These are phyloP conservation scores for Caenorhabditis latens DNA, from an alignment of 1,140 invertebrate species.

Conservation along the genomic window DNA sequence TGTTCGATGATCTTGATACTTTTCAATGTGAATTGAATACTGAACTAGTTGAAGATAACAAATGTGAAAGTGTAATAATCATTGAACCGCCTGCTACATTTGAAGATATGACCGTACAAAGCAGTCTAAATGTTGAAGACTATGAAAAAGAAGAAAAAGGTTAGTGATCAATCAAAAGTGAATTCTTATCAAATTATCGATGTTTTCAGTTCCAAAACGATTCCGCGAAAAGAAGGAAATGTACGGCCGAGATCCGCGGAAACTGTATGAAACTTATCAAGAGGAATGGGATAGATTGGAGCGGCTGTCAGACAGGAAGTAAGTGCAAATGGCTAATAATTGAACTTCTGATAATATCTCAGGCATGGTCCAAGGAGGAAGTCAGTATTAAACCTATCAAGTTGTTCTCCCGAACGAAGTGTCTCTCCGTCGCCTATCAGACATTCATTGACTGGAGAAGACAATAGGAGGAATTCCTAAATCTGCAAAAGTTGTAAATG, in stretches of 20 bases:
- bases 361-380: conserved; percentile 49
- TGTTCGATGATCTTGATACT: conserved; percentile 28
- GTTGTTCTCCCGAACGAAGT: conserved; percentile 3
- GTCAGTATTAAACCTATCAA: conserved; percentile 31
- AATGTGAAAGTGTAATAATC: conserved; percentile 55
- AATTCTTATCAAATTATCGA: conserved; percentile 29
- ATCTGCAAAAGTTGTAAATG: neutral
- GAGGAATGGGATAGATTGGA: conserved; percentile 72
- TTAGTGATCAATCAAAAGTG: conserved; percentile 12
- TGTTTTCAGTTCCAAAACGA: conserved; percentile 68
- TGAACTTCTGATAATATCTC: neutral
- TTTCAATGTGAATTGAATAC: conserved; percentile 28
- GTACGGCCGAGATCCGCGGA: conserved; percentile 74
- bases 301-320: conserved; percentile 61
- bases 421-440: conserved; percentile 9
- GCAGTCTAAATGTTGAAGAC: neutral
- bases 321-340: neutral
- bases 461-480: conserved; percentile 12
- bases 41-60: conserved; percentile 39
- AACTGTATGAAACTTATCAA: conserved; percentile 77
- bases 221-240: conserved; percentile 77
- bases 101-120: conserved; percentile 54
- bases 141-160: conserved; percentile 36
- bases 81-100: conserved; percentile 58
- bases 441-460: conserved; percentile 35